These are phyloP conservation scores for Lanius collurio DNA, from an alignment of 2,113 vertebrate species.

Conservation along the genomic window DNA sequence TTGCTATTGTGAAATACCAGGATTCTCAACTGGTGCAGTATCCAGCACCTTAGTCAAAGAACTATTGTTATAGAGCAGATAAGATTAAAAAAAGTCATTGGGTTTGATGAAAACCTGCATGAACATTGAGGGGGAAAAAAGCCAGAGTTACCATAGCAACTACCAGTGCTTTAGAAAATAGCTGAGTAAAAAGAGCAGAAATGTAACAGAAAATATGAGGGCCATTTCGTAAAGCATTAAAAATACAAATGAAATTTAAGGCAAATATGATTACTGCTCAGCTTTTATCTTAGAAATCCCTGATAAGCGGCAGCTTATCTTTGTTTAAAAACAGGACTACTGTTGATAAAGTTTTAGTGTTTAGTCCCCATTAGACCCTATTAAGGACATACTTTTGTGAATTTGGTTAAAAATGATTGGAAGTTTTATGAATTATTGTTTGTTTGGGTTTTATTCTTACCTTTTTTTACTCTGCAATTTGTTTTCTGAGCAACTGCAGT, in stretches of 20 bases:
- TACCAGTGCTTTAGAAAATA: slow-evolving; percentile 40
- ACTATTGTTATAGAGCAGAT: slow-evolving; percentile 58
- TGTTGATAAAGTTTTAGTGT: background rate
- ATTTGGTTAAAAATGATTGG: background rate
- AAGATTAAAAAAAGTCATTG: slow-evolving; percentile 63
- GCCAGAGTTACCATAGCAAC: slow-evolving; percentile 69
- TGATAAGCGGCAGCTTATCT: background rate
- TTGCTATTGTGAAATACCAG: slow-evolving; percentile 16
- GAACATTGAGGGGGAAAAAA: slow-evolving; percentile 43
- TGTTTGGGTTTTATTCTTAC: background rate
- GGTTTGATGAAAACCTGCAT: slow-evolving; percentile 67
- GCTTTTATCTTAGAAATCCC: slow-evolving; percentile 9
- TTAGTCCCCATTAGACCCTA: background rate
- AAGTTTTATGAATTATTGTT: background rate
- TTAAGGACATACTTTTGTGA: background rate
- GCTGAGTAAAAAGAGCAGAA: slow-evolving; percentile 36
- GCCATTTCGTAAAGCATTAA: slow-evolving; percentile 42
- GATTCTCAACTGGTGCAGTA: slow-evolving; percentile 3
- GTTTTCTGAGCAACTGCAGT: background rate
- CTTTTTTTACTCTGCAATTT: background rate
- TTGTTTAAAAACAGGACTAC: background rate
- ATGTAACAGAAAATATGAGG: slow-evolving; percentile 42
- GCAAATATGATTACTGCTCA: slow-evolving; percentile 1
- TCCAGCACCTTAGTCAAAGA: slow-evolving; percentile 31
- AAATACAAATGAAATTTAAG: slow-evolving; percentile 32